phyloP scores from a whole-genome alignment of 2,113 vertebrate genomes.

The Odobenus rosmarus region DNA sequence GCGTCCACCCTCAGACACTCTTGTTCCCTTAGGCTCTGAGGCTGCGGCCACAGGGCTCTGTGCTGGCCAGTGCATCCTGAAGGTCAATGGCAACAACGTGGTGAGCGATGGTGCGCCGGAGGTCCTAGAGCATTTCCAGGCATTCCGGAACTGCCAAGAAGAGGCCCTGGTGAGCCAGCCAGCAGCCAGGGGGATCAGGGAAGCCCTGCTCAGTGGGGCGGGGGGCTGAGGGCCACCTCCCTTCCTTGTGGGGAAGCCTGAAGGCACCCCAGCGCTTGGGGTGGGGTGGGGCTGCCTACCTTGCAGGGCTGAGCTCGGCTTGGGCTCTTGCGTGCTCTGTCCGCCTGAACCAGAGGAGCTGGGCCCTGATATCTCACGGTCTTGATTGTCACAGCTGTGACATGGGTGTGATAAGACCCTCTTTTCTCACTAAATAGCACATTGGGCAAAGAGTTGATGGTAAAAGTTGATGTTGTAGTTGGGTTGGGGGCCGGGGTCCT shows the following conservation, averaged over 20 bases:
- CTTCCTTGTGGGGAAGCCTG: neutral
- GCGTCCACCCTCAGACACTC: neutral
- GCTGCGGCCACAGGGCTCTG: constrained; percentile 93
- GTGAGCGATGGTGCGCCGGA: constrained; percentile 87
- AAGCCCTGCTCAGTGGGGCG: neutral
- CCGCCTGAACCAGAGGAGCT: neutral
- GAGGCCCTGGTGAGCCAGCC: constrained; percentile 84
- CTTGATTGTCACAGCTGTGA: neutral
- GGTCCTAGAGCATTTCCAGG: constrained; percentile 95
- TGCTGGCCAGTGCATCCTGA: constrained; percentile 95
- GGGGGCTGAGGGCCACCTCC: neutral
- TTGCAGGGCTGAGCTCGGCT: neutral
- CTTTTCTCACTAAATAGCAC: rapidly evolving
- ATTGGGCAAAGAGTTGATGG: neutral
- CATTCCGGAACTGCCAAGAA: constrained; percentile 88
- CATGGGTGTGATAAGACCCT: neutral
- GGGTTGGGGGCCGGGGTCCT: neutral
- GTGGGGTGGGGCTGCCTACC: neutral
- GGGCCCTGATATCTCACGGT: rapidly evolving
- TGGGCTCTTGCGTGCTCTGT: neutral
- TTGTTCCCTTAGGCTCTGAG: constrained; percentile 88
- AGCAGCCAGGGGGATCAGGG: neutral
- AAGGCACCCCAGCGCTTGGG: neutral
- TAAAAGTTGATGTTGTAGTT: rapidly evolving
- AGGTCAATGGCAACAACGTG: constrained; percentile 94